Base-by-base conservation (phyloP, 2,797 vertebrate species). In the Simalia tracyae region DNA sequence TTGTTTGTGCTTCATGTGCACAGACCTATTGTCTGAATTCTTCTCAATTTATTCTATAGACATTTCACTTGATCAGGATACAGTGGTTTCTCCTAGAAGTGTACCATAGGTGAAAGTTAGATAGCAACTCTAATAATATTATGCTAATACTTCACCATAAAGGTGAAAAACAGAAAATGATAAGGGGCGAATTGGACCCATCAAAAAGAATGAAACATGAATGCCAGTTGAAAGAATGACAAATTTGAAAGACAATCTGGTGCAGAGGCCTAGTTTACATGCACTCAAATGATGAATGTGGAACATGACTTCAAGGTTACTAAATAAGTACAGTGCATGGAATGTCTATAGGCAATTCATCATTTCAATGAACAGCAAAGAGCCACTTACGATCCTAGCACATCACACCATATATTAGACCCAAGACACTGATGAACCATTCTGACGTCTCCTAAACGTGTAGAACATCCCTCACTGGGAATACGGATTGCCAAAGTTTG, bases 261-360 rank as follows among this genome's bases (percentile, higher is more conserved):
- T 42, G 28, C 46, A 26, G 56, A 76, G 46, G 26, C 42, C 54
- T 89, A 89, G 84, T 72, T 56, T 22, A 36, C 68, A 46, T 90
- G 76, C 24, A 46, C 59, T 68, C 86, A 87, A 92, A 72, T 92
- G 92, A 92, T 92, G 24, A 87, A 92, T 90, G 92, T 42, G 86
- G 87, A 24, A 60, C 50, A 42, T 22, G 59, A 87, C 85, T 87
- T 92, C 92, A 90, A 87, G 92, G 92, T 92, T 90, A 92, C 85
- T 84, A 92, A 92, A 90, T 87, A 92, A 92, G 84, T 87, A 68
- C 68, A 84, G 31, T 84, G 85, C 81, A 46, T 54, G 66, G 76
- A 90, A 90, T 92, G 84, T 63, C 92, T 87, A 87, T 63, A n/a
- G 56, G 66, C 85, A 92, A 81, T 92, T 90, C 87, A 89, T 64